These are phyloP conservation scores for Dicranocentrus wangi DNA, from an alignment of 2,888 invertebrate species.

Conservation along the genomic window DNA sequence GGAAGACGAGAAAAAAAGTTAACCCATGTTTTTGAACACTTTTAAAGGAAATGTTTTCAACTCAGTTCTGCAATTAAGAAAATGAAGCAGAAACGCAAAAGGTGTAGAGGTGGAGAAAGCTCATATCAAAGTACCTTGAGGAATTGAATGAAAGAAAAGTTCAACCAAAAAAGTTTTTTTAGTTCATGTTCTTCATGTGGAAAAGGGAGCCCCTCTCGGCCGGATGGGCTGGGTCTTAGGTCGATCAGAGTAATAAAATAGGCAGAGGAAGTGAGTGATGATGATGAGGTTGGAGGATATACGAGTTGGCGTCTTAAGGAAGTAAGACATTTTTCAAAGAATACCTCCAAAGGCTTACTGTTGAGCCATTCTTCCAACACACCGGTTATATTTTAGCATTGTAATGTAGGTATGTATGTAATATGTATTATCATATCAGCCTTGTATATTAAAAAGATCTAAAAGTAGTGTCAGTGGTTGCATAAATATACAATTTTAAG, in stretches of 20 bases:
- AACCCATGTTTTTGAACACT: slow-evolving; percentile 51
- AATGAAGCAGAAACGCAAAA: slow-evolving; percentile 58
- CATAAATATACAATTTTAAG: slow-evolving; percentile 45
- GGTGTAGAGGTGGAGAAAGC: slow-evolving; percentile 57
- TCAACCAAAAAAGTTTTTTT: slow-evolving; percentile 47
- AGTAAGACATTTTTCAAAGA: slow-evolving; percentile 63
- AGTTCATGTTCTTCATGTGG: slow-evolving; percentile 17
- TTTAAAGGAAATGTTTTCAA: slow-evolving; percentile 47
- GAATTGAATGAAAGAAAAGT: slow-evolving; percentile 61
- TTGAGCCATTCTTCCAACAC: slow-evolving; percentile 20
- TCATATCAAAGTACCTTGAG: slow-evolving; percentile 57
- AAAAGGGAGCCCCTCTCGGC: slow-evolving; percentile 20
- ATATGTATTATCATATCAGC: slow-evolving; percentile 32
- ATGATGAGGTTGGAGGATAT: slow-evolving; percentile 64
- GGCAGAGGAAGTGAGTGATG: slow-evolving; percentile 63
- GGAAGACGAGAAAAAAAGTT: slow-evolving; percentile 45
- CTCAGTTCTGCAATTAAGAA: slow-evolving; percentile 63
- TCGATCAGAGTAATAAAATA: slow-evolving; percentile 62
- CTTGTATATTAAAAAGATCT: slow-evolving; percentile 31
- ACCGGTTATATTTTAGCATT: slow-evolving; percentile 56
- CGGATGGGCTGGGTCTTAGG: slow-evolving; percentile 64
- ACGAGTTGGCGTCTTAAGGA: slow-evolving; percentile 53
- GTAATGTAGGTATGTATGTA: too few relatives aligned
- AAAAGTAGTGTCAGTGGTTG: slow-evolving; percentile 41
- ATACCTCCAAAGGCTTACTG: slow-evolving; percentile 38